Base-by-base conservation (phyloP, 2,113 vertebrate genomes). In the Hassar affinis region DNA sequence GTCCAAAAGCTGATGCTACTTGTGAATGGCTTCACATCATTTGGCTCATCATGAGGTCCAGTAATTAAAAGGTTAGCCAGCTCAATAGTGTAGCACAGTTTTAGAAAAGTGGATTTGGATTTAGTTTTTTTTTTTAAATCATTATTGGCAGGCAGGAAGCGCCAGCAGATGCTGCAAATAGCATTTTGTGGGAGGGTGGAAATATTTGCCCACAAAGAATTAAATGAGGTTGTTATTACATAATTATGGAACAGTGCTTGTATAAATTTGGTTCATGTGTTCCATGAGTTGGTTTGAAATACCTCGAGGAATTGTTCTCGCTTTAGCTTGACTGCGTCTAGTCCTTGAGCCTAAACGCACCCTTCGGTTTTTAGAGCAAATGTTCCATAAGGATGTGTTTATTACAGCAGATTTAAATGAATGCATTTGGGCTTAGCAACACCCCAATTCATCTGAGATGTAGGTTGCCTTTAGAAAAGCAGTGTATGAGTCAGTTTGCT, bases 71-170 rank as follows among this genome's bases (percentile, higher is more conserved):
- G 25, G 30, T 72, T 62, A 49, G 83, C 83, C 83, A 79, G 78
- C 25, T 85, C 86, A 91, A 81, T 89, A 88, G 87, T 77, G 86
- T 89, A 89, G 89, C 91, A 85, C 92, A 91, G 90, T 88, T 88
- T 87, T 91, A 92, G 86, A 91, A 92, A 92, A 92, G 89, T 90
- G 88, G 80, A 86, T 89, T 87, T 89, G 86, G 88, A 54, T 68
- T n/a, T n/a, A n/a, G n/a, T 42, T 42, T 42, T 42, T 18, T n/a
- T 42, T 22, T 38, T 33, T 22, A 18, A 11, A 18, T 15, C 8
- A 61, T 57, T 51, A 80, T 56, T 79, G 81, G 81, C 81, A 77
- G 38, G 45, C 25, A 66, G 20, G 25, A 84, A 71, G 56, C 59
- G 62, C 52, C 51, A 77, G 71, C 59, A 76, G 81, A 80, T 84